A percentile compares a stretch with the other conserved stretches of the same genome.
These are phyloP conservation scores for Valencia hispanica DNA, from an alignment of 2,797 vertebrate genomes.

Conservation along the genomic window DNA sequence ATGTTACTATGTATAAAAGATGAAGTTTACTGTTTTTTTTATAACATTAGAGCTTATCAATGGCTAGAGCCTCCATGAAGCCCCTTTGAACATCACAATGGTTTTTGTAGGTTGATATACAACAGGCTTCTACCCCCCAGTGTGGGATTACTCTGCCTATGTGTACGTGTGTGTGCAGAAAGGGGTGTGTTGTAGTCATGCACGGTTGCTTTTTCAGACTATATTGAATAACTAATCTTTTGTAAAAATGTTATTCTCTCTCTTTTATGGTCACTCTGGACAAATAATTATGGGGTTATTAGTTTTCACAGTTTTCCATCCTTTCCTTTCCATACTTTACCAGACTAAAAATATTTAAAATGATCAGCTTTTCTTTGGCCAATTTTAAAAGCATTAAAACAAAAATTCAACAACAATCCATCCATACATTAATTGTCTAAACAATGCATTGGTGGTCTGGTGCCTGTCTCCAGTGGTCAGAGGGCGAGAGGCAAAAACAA, in stretches of 20 bases:
- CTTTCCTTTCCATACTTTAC: neutral
- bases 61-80: slow-evolving; percentile 73
- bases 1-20: slow-evolving; percentile 82
- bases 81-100: slow-evolving; percentile 77
- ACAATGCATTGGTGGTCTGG: too few relatives aligned
- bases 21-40: slow-evolving; percentile 79
- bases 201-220: slow-evolving; percentile 41
- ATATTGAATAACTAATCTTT: slow-evolving; percentile 38
- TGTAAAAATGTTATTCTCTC: slow-evolving; percentile 37
- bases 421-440: neutral
- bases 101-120: slow-evolving; percentile 62
- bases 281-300: slow-evolving; percentile 5
- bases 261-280: slow-evolving; percentile 21
- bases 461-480: neutral
- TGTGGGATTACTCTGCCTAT: slow-evolving; percentile 74
- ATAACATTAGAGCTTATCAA: slow-evolving; percentile 82
- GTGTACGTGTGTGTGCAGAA: slow-evolving; percentile 23
- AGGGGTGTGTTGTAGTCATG: slow-evolving; percentile 35
- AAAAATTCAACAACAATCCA: neutral
- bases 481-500: neutral
- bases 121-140: slow-evolving; percentile 74
- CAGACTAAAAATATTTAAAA: neutral
- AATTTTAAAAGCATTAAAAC: neutral
- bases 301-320: neutral
- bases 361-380: neutral